Evolutionary conservation across 2,797 vertebrate genomes (phyloP).

Genomic region (Mormyrus proboscirostris): DNA sequence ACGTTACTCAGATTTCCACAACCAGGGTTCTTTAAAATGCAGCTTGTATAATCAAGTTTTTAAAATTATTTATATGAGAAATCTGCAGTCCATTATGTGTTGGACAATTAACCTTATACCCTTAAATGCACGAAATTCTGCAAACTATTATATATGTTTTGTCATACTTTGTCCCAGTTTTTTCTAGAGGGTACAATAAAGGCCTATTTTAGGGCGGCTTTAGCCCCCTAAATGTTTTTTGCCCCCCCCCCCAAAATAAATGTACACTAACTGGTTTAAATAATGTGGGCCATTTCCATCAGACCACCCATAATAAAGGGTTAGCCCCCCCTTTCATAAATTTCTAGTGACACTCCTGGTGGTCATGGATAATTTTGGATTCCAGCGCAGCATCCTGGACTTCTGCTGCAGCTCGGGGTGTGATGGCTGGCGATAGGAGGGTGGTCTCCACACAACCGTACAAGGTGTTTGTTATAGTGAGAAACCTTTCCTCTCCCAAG

Average conservation of each 20-base stretch:
- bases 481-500: background rate
- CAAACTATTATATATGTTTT: background rate
- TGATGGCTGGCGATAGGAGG: background rate
- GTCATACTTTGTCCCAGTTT: background rate
- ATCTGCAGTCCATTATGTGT: background rate
- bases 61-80: background rate
- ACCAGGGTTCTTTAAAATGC: background rate
- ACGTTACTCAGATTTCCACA: background rate
- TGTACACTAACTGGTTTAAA: background rate
- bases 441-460: slow-evolving; percentile 32
- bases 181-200: background rate
- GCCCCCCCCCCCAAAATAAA: background rate
- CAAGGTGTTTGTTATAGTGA: slow-evolving; percentile 42
- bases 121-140: background rate
- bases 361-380: background rate
- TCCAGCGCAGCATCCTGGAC: background rate
- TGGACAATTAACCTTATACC: background rate
- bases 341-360: background rate
- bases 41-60: background rate
- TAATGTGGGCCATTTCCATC: background rate
- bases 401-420: background rate
- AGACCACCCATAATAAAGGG: background rate
- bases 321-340: background rate
- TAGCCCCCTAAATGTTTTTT: background rate
- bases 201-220: background rate